Evolutionary conservation across 2,113 vertebrate species (phyloP), one percentile per base, ranked within the genome.

Genomic region (Phylloscopus whistleri): DNA sequence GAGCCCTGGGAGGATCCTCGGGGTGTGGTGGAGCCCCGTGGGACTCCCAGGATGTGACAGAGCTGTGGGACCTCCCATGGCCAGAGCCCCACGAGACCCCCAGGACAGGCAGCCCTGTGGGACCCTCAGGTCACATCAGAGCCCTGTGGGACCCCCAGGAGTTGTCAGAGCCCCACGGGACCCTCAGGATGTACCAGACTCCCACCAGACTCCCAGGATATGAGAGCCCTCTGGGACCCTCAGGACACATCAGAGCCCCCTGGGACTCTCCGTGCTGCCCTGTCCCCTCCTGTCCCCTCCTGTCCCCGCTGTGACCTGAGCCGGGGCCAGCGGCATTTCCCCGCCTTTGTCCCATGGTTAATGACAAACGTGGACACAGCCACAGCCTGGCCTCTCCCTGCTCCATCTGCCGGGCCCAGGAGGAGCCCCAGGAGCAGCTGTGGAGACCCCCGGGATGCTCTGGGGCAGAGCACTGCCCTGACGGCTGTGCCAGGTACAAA

Each of bases 401-500:
- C 37, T 35, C 39, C 39, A 13, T 41, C 39, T 41, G 39, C 20
- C 13, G 4, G 59, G 12, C 5, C 1, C 33, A 5, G 39, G 84
- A 67, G 33, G 69, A 92, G 39, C 76, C 43, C 2, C 24, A 4
- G 77, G 44, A 75, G 62, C 22, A 22, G 44, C 84, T 8, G 6
- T 20, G 6, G 1, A 31, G 52, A 27, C 52, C 64, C 75, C 16
- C 4, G 0, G 27, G 27, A n/a, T 8, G 2, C 12, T 20, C 70
- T 2, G 44, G 60, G 39, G 46, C 55, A 37, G 7, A 44, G 33
- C 15, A 0, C 1, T 35, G 22, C 28, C 30, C 79, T 13, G 2
- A 0, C 2, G 1, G 31, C 31, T 1, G 19, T 12, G 11, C 13
- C 49, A 6, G 49, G 15, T 4, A 10, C 33, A 11, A 16, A 37